These are phyloP conservation scores for Tetraneura akinire DNA, from an alignment of 1,140 invertebrate species.

Conservation along the genomic window DNA sequence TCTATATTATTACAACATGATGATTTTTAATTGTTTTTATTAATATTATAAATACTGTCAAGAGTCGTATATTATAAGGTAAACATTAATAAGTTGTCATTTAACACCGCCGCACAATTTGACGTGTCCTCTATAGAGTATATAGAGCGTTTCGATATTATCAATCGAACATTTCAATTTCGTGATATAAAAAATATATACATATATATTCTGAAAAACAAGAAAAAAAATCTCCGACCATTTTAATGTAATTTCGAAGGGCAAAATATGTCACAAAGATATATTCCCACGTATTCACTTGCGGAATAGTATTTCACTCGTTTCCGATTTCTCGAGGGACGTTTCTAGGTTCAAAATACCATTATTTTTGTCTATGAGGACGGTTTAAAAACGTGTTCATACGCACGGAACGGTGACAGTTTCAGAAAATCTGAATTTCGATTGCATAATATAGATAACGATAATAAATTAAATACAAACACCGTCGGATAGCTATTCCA, in stretches of 20 bases:
- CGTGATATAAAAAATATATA: not conserved
- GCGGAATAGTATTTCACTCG: not conserved
- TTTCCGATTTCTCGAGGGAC: constrained; percentile 29
- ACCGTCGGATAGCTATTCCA: no score
- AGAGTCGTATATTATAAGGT: no score
- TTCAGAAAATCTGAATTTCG: not conserved
- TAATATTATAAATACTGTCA: no score
- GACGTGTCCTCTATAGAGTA: no score
- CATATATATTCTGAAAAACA: not conserved
- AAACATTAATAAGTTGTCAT: no score
- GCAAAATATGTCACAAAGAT: not conserved
- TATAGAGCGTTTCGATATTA: no score
- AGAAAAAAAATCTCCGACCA: not conserved
- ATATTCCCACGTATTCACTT: not conserved
- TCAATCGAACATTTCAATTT: not conserved
- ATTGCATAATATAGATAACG: not conserved
- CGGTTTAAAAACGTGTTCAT: constrained; percentile 1
- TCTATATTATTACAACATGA: no score
- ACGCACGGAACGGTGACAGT: not conserved
- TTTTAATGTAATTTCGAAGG: constrained; percentile 2
- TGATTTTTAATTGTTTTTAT: no score
- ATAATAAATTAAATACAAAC: no score
- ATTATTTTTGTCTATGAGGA: not conserved
- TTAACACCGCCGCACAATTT: no score
- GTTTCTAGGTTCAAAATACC: not conserved